Percentiles rank a stretch among this genome's conserved stretches.
These are phyloP conservation scores for Drosophila teissieri DNA, from an alignment of 1,140 invertebrate species.

Conservation along the genomic window DNA sequence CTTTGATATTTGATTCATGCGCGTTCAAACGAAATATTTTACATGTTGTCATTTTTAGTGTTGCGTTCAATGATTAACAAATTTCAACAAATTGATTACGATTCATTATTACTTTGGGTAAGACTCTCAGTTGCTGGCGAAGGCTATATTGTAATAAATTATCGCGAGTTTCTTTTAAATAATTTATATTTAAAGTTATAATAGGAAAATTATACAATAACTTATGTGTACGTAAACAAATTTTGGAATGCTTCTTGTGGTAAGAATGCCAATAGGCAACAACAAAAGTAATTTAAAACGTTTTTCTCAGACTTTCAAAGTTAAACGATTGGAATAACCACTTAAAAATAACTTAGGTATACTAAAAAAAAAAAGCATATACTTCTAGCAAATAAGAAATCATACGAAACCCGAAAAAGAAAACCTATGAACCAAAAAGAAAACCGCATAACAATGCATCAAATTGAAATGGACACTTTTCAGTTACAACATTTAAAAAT, in stretches of 20 bases:
- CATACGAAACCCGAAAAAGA: constrained; percentile 7
- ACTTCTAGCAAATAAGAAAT: constrained; percentile 19
- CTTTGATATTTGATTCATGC: constrained; percentile 25
- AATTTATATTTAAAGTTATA: constrained; percentile 3
- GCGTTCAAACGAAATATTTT: constrained; percentile 49
- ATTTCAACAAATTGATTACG: constrained; percentile 45
- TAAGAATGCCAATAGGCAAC: constrained; percentile 9
- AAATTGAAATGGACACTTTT: constrained; percentile 6
- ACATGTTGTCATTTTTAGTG: constrained; percentile 62
- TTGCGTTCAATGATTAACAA: constrained; percentile 57
- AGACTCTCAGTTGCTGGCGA: constrained; percentile 28
- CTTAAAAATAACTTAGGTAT: constrained; percentile 29
- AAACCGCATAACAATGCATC: background rate
- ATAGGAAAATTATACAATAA: constrained; percentile 10
- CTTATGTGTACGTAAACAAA: background rate
- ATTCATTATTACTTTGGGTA: constrained; percentile 18
- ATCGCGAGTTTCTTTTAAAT: constrained; percentile 21
- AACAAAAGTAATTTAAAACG: constrained; percentile 12
- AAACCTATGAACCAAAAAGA: constrained; percentile 9
- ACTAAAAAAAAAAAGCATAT: constrained; percentile 7
- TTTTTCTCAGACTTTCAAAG: constrained; percentile 28
- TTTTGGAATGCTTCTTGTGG: constrained; percentile 12
- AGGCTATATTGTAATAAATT: constrained; percentile 35
- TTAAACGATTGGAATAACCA: constrained; percentile 19
- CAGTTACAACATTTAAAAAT: constrained; percentile 28